Evolutionary conservation across 1,140 invertebrate species (phyloP), one percentile per base, ranked within the genome.

Genomic region (Saccostrea cuccullata): DNA sequence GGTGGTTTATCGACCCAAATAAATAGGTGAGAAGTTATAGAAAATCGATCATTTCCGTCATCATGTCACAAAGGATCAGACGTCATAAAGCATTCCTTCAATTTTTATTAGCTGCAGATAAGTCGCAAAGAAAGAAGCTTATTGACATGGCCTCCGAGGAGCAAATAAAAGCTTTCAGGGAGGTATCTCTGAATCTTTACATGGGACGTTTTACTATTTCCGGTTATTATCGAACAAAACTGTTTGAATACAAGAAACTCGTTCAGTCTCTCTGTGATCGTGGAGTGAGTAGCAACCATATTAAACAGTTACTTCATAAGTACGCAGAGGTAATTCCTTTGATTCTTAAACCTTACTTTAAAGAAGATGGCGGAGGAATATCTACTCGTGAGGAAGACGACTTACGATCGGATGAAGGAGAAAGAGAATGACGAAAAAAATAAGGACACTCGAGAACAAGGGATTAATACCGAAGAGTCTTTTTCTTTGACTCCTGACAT

Each of bases 341-440:
- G 40, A 56, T 83, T n/a, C 82, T 83, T 23, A 83, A 83, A 83
- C 82, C 82, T n/a, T 30, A 83, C 40, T 83, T 12, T 12, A 47
- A 83, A 82, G 30, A 26, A 36, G 17, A 88, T 88, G 87, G 58
- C 87, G 55, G 58, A 73, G 23, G 87, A 88, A 73, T 26, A 84
- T 20, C 20, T 88, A 20, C 40, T 88, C 47, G 40, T 73, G 15
- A 84, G 60, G 60, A 88, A 70, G 20, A 36, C 40, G 26, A 84
- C 55, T 26, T 70, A 83, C 82, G 82, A 84, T 26, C 12, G 36
- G 30, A 30, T 82, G 40, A 83, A 55, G 60, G 47, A 47, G 9
- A 84, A n/a, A 58, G 55, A 40, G 55, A 36, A 17, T 67, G 26
- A 6, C n/a, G 55, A 77, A 23, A 40, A 73, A 56, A 36, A 23